Evolutionary conservation across 2,797 vertebrate genomes (phyloP).

Genomic region (Channa striata): DNA sequence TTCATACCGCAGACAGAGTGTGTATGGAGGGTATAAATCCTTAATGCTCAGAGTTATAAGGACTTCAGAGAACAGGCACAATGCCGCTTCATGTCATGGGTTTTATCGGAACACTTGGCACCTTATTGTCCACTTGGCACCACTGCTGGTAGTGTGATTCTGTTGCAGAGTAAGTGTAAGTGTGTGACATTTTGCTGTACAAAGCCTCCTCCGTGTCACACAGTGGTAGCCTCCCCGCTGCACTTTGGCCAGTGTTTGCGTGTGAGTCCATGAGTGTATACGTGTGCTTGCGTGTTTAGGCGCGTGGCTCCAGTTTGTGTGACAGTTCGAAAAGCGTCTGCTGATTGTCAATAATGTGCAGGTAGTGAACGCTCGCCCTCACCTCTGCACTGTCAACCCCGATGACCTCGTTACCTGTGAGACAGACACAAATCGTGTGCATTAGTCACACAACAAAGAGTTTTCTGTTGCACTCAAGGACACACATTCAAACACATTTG

Average conservation of each 20-base stretch:
- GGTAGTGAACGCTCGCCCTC: conserved; percentile 90
- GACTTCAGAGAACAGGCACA: conserved; percentile 26
- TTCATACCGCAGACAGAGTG: conserved; percentile 21
- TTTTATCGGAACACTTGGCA: conserved; percentile 39
- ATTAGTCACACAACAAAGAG: conserved; percentile 19
- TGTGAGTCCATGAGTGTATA: conserved; percentile 1
- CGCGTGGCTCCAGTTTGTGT: conserved; percentile 94
- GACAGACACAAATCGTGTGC: conserved; percentile 25
- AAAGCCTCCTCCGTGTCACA: conserved; percentile 48
- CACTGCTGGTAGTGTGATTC: conserved; percentile 54
- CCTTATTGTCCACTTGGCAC: conserved; percentile 47
- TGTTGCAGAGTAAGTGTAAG: conserved; percentile 21
- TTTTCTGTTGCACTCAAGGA: conserved; percentile 9
- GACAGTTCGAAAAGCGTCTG: conserved; percentile 97
- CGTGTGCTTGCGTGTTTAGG: conserved; percentile 67
- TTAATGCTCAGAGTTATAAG: conserved; percentile 30
- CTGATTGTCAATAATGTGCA: conserved; percentile 98
- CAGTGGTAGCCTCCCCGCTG: conserved; percentile 11
- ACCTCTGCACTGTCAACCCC: conserved; percentile 92
- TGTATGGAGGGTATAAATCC: conserved; percentile 27
- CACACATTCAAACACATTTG: conserved; percentile 12
- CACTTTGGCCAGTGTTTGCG: conserved; percentile 11
- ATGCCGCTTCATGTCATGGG: conserved; percentile 31
- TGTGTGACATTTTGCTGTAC: conserved; percentile 32
- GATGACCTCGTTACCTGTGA: conserved; percentile 89